A percentile compares a stretch with the other conserved stretches of the same genome.
Evolutionary conservation across 2,113 vertebrate species (phyloP).

Genomic region (Riparia riparia): DNA sequence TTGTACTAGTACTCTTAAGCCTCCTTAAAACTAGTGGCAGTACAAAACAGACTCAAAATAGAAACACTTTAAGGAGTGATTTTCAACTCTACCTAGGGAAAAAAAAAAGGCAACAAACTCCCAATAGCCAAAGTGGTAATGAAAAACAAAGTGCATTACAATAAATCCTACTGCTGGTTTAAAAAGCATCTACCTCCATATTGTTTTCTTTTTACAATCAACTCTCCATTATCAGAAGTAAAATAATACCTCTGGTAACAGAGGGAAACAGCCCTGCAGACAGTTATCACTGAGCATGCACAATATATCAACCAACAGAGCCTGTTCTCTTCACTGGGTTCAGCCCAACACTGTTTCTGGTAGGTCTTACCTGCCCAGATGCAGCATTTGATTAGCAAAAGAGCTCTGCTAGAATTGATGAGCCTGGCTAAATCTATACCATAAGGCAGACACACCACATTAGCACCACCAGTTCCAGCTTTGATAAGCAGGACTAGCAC

Average conservation of each 20-base stretch:
- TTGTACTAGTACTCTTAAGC: background rate
- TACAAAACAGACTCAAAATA: background rate
- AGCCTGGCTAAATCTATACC: background rate
- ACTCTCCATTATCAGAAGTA: background rate
- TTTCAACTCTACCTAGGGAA: background rate
- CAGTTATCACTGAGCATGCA: background rate
- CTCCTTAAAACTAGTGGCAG: background rate
- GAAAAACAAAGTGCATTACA: background rate
- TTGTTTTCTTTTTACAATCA: background rate
- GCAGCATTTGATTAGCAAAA: background rate
- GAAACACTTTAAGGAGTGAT: background rate
- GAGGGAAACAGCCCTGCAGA: background rate
- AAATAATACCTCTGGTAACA: background rate
- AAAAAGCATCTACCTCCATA: background rate
- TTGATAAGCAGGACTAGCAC: background rate
- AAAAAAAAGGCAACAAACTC: background rate
- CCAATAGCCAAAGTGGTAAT: background rate
- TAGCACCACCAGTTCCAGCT: background rate
- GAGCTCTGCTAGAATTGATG: background rate
- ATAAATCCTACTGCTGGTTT: background rate
- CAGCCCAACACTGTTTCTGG: background rate
- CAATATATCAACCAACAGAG: background rate
- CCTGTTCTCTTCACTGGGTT: background rate
- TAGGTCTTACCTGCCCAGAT: background rate
- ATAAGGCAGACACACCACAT: background rate